Base-by-base conservation (phyloP, 2,797 vertebrate species). In the Epinephelus awoara region DNA sequence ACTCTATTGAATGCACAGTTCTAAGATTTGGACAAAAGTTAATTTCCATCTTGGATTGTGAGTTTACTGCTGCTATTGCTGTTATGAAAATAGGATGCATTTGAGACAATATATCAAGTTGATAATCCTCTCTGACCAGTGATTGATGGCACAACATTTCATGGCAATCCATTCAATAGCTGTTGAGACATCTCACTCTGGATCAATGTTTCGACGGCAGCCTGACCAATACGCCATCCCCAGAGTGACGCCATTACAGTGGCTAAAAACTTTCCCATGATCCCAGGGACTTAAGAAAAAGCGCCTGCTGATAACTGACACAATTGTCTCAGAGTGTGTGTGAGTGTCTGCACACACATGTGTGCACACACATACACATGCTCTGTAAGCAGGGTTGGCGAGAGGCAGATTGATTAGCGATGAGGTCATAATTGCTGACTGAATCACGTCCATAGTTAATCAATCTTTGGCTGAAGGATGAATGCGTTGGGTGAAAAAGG, bases 351-450 rank as follows among this genome's bases (percentile, higher is more conserved):
- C 62, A 18, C 27, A 42, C 38, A 38, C 50, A 21, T 67, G 70
- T 12, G 67, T 64, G 67, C 46, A 49, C 67, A 42, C 11, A 42
- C 40, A 42, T 12, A 42, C 40, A 42, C 40, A 42, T 62, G 18
- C 75, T 82, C 89, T 73, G 74, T 83, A 83, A 84, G 85, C 71
- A 49, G 70, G 59, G 42, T 15, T 5, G 77, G 80, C 21, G 70
- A 84, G 88, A 54, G 63, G 69, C 38, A 89, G 91, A 94, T 94
- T 92, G 93, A 95, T 95, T 93, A 92, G 92, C 77, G 52, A 92
- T 93, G 93, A 94, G 89, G 93, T 94, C 93, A 94, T 94, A 94
- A 95, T 94, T 95, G 90, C 92, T 90, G 92, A 94, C 94, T 93
- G 90, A 95, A 94, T 94, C 91, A 90, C 68, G 72, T 87, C 88